Conservation (phyloP, 1,140 invertebrate genomes). For the Rhopalosiphum padi region DNA sequence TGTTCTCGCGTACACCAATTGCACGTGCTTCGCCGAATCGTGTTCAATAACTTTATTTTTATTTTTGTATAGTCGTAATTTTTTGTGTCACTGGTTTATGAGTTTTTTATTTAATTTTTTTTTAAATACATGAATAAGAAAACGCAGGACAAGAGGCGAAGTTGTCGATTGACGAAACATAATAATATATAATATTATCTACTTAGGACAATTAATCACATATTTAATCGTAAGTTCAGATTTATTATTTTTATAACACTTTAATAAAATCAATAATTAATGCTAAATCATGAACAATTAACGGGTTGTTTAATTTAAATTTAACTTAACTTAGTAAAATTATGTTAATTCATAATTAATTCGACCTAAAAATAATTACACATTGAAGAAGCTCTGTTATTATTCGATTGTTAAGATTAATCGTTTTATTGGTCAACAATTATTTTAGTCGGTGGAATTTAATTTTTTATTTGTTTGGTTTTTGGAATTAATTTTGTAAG, state of each 20-base stretch:
- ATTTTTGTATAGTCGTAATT: conserved; percentile 12
- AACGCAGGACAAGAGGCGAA: not conserved
- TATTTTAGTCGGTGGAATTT: not conserved
- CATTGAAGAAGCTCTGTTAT: not conserved
- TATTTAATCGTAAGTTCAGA: not conserved
- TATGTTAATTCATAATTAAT: not conserved
- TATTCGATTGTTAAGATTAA: not conserved
- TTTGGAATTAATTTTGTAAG: conserved; percentile 26
- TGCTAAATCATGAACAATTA: not conserved
- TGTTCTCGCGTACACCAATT: conserved; percentile 7
- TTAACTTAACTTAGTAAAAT: not conserved
- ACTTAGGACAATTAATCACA: not conserved
- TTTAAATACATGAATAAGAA: not conserved
- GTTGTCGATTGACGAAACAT: conserved; percentile 23
- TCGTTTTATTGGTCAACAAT: conserved; percentile 12
- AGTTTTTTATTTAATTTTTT: not conserved
- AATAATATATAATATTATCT: not conserved
- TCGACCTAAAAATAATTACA: not conserved
- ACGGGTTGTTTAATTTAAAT: not conserved
- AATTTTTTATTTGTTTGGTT: not conserved
- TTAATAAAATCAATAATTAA: not conserved
- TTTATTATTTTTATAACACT: not conserved
- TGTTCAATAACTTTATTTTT: conserved; percentile 8
- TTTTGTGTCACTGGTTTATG: not conserved
- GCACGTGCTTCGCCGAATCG: conserved; percentile 49